Evolutionary conservation across 2,888 invertebrate species (phyloP).

Genomic region (Argyra leucocephala): DNA sequence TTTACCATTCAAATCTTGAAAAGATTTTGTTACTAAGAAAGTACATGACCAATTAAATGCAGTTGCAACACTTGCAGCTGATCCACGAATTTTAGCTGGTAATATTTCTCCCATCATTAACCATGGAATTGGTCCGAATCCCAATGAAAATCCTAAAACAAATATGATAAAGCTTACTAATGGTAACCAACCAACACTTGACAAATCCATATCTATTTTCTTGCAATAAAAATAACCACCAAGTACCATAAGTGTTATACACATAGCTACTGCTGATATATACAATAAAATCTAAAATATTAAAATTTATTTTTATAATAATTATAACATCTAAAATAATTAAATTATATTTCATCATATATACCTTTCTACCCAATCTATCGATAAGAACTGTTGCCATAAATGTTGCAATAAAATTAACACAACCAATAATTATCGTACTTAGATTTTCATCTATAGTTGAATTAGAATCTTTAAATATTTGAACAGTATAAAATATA

Average conservation of each 20-base stretch:
- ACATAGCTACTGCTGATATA: conserved; percentile 71
- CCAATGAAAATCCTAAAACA: conserved; percentile 78
- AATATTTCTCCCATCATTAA: conserved; percentile 90
- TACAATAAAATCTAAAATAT: conserved; percentile 58
- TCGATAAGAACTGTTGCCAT: conserved; percentile 81
- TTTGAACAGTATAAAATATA: conserved; percentile 82
- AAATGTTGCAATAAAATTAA: conserved; percentile 82
- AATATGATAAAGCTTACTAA: conserved; percentile 70
- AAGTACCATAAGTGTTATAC: conserved; percentile 57
- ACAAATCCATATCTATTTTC: conserved; percentile 47
- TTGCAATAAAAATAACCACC: conserved; percentile 72
- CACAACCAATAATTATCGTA: conserved; percentile 78
- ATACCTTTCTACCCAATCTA: conserved; percentile 69
- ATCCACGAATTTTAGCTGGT: conserved; percentile 76
- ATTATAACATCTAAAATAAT: conserved; percentile 50
- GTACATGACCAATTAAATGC: conserved; percentile 86
- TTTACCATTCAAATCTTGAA: conserved; percentile 53
- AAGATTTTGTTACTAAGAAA: conserved; percentile 79
- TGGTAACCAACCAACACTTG: conserved; percentile 65
- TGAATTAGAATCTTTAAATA: conserved; percentile 77
- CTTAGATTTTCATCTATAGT: conserved; percentile 64
- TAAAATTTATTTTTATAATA: not conserved
- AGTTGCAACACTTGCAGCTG: conserved; percentile 80
- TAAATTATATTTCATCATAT: conserved; percentile 8
- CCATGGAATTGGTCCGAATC: conserved; percentile 77